These are phyloP conservation scores for Chesias legatella DNA, from an alignment of 2,888 invertebrate species.

Conservation along the genomic window DNA sequence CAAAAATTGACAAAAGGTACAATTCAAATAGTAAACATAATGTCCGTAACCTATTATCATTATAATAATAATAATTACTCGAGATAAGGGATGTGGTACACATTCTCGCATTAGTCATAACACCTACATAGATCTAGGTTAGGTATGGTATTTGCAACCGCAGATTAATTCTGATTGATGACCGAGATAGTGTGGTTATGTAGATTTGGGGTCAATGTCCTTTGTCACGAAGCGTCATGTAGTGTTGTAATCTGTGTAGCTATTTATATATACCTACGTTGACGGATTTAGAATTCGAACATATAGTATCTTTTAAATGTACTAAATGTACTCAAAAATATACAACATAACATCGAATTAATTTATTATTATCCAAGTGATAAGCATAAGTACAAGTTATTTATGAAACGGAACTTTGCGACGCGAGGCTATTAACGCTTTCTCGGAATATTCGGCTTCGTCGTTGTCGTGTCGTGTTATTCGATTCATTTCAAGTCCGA, in stretches of 20 bases:
- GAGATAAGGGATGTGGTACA: constrained; percentile 1
- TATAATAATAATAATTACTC: neutral
- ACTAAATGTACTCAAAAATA: no score
- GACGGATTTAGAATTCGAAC: no score
- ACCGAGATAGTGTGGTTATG: constrained; percentile 34
- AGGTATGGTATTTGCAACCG: constrained; percentile 30
- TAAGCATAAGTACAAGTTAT: constrained; percentile 7
- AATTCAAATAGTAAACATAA: no score
- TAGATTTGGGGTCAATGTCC: constrained; percentile 41
- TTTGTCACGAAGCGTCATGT: constrained; percentile 11
- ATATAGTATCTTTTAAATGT: no score
- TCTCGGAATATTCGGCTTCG: constrained; percentile 48
- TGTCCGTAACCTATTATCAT: no score
- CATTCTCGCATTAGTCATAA: constrained; percentile 26
- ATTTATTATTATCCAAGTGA: neutral
- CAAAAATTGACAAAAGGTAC: no score
- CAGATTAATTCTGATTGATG: constrained; percentile 57
- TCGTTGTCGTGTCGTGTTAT: constrained; percentile 45
- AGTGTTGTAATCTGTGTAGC: no score
- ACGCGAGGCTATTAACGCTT: constrained; percentile 33
- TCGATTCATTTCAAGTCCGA: constrained; percentile 73
- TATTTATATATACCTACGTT: no score
- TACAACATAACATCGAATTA: no score
- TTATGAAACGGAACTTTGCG: constrained; percentile 25
- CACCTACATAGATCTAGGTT: constrained; percentile 23